These are phyloP conservation scores for Rallus crepitans DNA, from an alignment of 2,797 vertebrate species.

Conservation along the genomic window DNA sequence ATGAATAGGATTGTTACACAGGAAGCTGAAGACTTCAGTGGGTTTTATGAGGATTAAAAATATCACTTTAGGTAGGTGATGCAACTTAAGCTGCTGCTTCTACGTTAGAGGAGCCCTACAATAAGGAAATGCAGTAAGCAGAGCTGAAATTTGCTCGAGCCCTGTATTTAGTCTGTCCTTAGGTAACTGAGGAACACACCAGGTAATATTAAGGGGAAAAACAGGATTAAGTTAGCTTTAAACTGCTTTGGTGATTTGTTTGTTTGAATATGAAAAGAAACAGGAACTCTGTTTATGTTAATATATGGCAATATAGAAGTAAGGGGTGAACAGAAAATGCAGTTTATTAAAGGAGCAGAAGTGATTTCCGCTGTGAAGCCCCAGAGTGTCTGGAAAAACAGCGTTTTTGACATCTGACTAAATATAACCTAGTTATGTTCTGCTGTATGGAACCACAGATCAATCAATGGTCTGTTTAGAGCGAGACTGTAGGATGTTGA, in stretches of 20 bases:
- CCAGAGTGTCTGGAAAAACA: slow-evolving; percentile 5
- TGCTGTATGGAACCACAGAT: slow-evolving; percentile 4
- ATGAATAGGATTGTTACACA: background rate
- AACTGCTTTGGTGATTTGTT: background rate
- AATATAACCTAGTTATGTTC: slow-evolving; percentile 10
- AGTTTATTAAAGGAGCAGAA: background rate
- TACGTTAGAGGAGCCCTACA: background rate
- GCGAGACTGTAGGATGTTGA: slow-evolving; percentile 39
- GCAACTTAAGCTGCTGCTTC: background rate
- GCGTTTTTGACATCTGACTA: background rate
- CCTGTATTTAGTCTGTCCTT: background rate
- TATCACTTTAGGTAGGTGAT: background rate
- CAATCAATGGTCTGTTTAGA: slow-evolving; percentile 52
- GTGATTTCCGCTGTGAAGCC: background rate
- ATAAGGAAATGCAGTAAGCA: background rate
- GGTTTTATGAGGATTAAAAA: background rate
- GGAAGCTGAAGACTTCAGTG: background rate
- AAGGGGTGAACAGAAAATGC: background rate
- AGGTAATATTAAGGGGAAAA: background rate
- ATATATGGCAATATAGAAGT: background rate
- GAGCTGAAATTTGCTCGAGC: background rate
- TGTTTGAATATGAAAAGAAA: background rate
- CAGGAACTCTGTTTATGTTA: background rate
- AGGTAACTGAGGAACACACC: background rate
- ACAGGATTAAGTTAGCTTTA: background rate